A percentile compares a stretch with the other conserved stretches of the same genome.
phyloP scores from a whole-genome alignment of 1,140 invertebrate species.

The Lepidurus apus region DNA sequence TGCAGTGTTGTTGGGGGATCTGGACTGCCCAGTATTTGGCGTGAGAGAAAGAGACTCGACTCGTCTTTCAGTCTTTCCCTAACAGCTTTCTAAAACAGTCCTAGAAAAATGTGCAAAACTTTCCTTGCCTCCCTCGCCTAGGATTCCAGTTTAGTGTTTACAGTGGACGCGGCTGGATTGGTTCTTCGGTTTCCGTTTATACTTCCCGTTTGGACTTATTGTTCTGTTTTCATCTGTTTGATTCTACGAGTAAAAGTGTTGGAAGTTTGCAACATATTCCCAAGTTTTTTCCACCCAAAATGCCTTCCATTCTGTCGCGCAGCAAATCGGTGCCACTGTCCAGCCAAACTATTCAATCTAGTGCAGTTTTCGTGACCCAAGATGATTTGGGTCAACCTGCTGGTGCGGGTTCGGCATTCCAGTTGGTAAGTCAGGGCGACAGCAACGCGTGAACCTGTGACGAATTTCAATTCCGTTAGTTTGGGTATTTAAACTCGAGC shows the following conservation, averaged over 20 bases:
- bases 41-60: neutral
- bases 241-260: slow-evolving; percentile 8
- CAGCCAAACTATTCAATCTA: neutral
- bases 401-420: neutral
- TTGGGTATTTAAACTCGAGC: neutral
- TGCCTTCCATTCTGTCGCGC: slow-evolving; percentile 32
- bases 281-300: slow-evolving; percentile 20
- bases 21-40: slow-evolving; percentile 16
- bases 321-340: slow-evolving; percentile 31
- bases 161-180: slow-evolving; percentile 1
- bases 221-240: slow-evolving; percentile 20
- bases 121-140: neutral
- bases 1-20: slow-evolving; percentile 6
- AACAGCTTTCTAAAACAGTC: slow-evolving; percentile 19
- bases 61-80: neutral
- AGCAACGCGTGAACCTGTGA: slow-evolving; percentile 21
- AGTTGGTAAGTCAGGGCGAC: neutral
- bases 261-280: neutral
- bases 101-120: neutral
- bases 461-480: neutral
- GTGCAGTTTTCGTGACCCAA: slow-evolving; percentile 14
- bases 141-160: neutral
- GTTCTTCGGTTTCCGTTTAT: neutral
- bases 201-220: neutral
- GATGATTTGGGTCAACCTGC: slow-evolving; percentile 1